Evolutionary conservation across 2,888 invertebrate genomes (phyloP).

Genomic region (Strigamia maritima): DNA sequence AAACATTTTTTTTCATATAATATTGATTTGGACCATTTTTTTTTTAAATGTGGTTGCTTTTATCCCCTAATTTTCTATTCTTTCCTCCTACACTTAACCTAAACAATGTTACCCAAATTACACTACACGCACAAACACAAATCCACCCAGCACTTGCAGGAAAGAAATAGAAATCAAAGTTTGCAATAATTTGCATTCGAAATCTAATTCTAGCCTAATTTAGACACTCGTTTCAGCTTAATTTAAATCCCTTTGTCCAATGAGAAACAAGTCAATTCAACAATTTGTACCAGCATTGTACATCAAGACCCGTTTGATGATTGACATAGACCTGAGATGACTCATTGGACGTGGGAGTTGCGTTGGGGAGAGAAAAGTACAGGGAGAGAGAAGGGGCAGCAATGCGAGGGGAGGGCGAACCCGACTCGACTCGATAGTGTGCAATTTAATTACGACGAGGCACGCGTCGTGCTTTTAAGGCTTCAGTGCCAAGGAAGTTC

Average conservation of each 20-base stretch:
- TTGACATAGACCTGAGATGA: conserved; percentile 15
- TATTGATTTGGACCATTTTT: background rate
- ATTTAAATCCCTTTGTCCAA: background rate
- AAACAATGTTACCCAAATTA: background rate
- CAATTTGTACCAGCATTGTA: conserved; percentile 11
- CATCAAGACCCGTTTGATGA: background rate
- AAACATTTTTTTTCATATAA: too few relatives aligned
- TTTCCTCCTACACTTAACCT: background rate
- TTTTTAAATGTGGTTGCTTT: background rate
- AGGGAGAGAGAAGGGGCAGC: background rate
- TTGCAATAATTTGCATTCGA: background rate
- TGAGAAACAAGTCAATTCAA: conserved; percentile 9
- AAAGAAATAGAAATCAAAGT: background rate
- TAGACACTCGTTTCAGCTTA: background rate
- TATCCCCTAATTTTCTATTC: background rate
- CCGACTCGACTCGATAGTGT: background rate
- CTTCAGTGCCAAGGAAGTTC: background rate
- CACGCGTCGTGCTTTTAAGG: conserved; percentile 16
- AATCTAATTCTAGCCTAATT: conserved; percentile 6
- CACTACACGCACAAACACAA: background rate
- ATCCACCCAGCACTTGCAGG: too few relatives aligned
- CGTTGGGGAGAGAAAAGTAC: background rate
- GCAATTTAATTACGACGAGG: conserved; percentile 21
- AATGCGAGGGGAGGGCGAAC: background rate
- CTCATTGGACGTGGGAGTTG: background rate